These are phyloP conservation scores for Morpho achilles DNA, from an alignment of 2,888 invertebrate genomes.

Conservation along the genomic window DNA sequence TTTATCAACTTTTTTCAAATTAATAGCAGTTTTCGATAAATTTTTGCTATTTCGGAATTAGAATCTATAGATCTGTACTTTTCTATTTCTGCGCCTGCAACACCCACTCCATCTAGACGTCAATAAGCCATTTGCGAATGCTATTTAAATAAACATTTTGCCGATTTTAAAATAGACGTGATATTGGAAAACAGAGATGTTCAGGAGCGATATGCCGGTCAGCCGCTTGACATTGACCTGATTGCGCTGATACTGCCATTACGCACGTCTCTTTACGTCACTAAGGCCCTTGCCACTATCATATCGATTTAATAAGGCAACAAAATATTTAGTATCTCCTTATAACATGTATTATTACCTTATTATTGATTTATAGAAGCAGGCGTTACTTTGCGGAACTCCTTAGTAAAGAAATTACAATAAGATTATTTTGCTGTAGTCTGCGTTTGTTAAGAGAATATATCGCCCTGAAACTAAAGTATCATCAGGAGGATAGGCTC, in stretches of 20 bases:
- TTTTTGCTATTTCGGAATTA: too few relatives aligned
- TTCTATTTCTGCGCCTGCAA: slow-evolving; percentile 17
- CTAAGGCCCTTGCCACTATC: slow-evolving; percentile 26
- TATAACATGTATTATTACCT: too few relatives aligned
- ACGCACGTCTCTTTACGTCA: slow-evolving; percentile 42
- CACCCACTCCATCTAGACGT: slow-evolving; percentile 13
- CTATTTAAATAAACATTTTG: slow-evolving; percentile 22
- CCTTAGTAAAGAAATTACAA: too few relatives aligned
- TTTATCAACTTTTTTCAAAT: too few relatives aligned
- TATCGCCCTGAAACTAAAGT: too few relatives aligned
- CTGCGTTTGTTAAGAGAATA: too few relatives aligned
- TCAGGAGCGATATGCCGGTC: slow-evolving; percentile 43
- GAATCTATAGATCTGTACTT: slow-evolving; percentile 11
- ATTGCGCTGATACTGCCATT: slow-evolving; percentile 55
- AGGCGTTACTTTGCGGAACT: too few relatives aligned
- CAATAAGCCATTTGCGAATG: slow-evolving; percentile 23
- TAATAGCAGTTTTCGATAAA: too few relatives aligned
- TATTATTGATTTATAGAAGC: too few relatives aligned
- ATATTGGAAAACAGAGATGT: slow-evolving; percentile 36
- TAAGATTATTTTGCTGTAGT: too few relatives aligned
- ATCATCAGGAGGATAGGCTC: too few relatives aligned
- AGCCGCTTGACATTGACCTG: slow-evolving; percentile 65
- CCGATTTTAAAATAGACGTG: slow-evolving; percentile 30
- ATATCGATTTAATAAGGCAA: slow-evolving; percentile 11
- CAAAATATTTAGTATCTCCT: too few relatives aligned